These are phyloP conservation scores for Pyrocephalus nanus DNA, from an alignment of 2,797 vertebrate genomes.

Conservation along the genomic window DNA sequence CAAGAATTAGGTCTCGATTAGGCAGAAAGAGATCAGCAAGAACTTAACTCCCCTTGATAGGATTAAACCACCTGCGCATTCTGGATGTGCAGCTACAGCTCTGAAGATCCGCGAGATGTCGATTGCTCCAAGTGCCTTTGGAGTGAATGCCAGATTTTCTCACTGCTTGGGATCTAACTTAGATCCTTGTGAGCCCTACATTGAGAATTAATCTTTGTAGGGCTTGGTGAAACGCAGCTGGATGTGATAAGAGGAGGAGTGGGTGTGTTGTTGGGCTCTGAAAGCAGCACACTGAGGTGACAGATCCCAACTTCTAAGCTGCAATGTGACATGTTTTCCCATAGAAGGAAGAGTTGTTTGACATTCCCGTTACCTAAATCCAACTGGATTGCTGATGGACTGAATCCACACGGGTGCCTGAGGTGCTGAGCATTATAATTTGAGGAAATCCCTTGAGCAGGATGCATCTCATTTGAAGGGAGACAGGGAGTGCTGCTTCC, in stretches of 20 bases:
- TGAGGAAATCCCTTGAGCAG: constrained; percentile 15
- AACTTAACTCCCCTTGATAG: constrained; percentile 17
- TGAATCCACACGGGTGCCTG: not conserved
- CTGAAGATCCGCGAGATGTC: not conserved
- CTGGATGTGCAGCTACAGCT: not conserved
- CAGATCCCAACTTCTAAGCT: accelerated
- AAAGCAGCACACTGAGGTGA: not conserved
- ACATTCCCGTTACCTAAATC: not conserved
- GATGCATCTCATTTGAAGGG: not conserved
- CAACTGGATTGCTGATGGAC: not conserved
- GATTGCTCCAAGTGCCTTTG: not conserved
- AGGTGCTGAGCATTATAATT: not conserved
- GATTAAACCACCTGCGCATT: not conserved
- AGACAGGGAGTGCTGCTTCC: not conserved
- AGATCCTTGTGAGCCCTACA: not conserved
- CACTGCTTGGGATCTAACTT: not conserved
- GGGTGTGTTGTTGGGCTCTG: not conserved
- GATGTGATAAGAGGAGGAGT: not conserved
- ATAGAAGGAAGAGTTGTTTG: not conserved
- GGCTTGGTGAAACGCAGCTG: not conserved
- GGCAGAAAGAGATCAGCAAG: constrained; percentile 65
- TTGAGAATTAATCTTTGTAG: not conserved
- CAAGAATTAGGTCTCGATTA: constrained; percentile 71
- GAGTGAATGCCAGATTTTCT: not conserved
- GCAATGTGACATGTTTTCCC: not conserved